Evolutionary conservation across 2,113 vertebrate genomes (phyloP).

Genomic region (Anser cygnoides): DNA sequence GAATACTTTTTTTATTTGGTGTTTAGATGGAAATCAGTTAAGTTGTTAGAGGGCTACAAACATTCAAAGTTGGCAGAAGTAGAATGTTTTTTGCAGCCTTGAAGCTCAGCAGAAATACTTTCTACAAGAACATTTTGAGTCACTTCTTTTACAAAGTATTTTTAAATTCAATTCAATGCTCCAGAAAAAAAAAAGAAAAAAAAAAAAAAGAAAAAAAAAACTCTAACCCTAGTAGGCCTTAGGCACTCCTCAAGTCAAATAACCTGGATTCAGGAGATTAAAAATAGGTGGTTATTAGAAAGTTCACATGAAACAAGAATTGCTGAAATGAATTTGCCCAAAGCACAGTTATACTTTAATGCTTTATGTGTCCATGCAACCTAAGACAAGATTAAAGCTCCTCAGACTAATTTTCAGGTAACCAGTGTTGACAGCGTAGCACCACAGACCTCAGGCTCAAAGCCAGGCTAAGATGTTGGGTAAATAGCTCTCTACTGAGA

Average conservation of each 20-base stretch:
- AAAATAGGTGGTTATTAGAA: slow-evolving; percentile 36
- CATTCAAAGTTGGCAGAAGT: neutral
- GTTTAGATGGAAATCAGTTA: neutral
- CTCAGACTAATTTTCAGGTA: neutral
- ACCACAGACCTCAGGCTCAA: neutral
- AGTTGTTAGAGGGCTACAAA: neutral
- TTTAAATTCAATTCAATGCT: neutral
- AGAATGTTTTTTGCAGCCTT: neutral
- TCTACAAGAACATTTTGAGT: neutral
- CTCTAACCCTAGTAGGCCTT: neutral
- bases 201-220: neutral
- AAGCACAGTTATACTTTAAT: slow-evolving; percentile 27
- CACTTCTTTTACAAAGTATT: neutral
- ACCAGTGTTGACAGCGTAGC: neutral
- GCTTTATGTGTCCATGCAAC: neutral
- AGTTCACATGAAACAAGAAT: slow-evolving; percentile 38
- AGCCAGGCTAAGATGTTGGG: neutral
- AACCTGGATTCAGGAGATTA: slow-evolving; percentile 17
- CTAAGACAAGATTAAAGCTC: slow-evolving; percentile 44
- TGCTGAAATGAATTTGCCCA: slow-evolving; percentile 46
- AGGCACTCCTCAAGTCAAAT: slow-evolving; percentile 12
- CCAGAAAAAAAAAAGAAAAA: neutral
- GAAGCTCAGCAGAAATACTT: neutral
- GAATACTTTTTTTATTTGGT: neutral
- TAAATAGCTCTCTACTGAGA: slow-evolving; percentile 9